A percentile compares a stretch with the other conserved stretches of the same genome.
These are phyloP conservation scores for Malacoraja senta DNA, from an alignment of 2,797 vertebrate species.

Conservation along the genomic window DNA sequence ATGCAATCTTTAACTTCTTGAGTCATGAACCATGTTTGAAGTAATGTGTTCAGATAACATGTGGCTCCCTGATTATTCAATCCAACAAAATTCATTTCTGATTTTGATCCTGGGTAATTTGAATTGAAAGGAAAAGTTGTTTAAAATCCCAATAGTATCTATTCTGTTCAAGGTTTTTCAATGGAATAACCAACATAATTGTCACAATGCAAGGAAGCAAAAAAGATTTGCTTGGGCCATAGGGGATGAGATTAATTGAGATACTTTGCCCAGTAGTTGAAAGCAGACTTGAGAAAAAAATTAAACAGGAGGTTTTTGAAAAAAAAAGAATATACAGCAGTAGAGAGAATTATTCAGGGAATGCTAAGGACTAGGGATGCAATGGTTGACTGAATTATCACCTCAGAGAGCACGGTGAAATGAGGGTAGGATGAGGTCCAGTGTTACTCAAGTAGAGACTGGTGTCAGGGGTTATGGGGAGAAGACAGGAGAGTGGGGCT, in stretches of 20 bases:
- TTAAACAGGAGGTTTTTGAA: background rate
- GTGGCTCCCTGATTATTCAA: background rate
- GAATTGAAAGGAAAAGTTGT: background rate
- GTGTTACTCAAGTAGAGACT: too few species aligned
- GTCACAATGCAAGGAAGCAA: background rate
- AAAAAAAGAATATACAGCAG: background rate
- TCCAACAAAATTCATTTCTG: background rate
- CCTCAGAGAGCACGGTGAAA: background rate
- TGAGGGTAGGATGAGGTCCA: background rate
- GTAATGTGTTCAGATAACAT: conserved; percentile 22
- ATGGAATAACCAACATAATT: background rate
- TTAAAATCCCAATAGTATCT: background rate
- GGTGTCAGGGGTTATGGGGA: too few species aligned
- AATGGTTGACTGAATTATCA: background rate
- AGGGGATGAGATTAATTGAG: background rate
- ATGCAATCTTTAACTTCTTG: background rate
- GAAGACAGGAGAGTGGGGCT: too few species aligned
- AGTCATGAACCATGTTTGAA: conserved; percentile 19
- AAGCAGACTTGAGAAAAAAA: background rate
- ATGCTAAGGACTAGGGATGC: background rate
- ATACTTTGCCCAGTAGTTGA: background rate
- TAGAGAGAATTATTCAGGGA: background rate
- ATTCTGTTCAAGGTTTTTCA: background rate
- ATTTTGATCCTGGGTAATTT: too few species aligned
- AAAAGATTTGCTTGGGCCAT: too few species aligned